A percentile compares a stretch with the other conserved stretches of the same genome.
These are phyloP conservation scores for Terebella lapidaria DNA, from an alignment of 2,888 invertebrate species.

Conservation along the genomic window DNA sequence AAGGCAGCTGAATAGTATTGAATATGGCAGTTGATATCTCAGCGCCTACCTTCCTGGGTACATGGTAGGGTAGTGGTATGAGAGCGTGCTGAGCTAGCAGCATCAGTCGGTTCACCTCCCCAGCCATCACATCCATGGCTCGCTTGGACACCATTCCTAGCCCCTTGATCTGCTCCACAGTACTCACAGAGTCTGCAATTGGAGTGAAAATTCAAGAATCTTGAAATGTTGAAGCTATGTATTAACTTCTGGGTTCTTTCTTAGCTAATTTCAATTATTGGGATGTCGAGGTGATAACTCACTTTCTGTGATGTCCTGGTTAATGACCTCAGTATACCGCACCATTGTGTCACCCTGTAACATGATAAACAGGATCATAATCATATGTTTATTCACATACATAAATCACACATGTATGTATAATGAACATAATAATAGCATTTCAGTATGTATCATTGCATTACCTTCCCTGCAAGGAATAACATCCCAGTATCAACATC, in stretches of 20 bases:
- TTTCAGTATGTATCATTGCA: too few species aligned
- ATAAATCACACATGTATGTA: background rate
- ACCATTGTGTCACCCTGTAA: conserved; percentile 75
- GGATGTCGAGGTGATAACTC: conserved; percentile 23
- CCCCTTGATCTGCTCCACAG: conserved; percentile 91
- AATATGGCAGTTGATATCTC: too few species aligned
- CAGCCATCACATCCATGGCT: conserved; percentile 91
- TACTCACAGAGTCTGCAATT: conserved; percentile 63
- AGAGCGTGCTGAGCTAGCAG: conserved; percentile 81
- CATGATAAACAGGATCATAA: background rate
- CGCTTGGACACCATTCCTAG: conserved; percentile 88
- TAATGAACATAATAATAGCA: too few species aligned
- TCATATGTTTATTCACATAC: background rate
- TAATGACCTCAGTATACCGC: conserved; percentile 81
- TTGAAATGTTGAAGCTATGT: background rate
- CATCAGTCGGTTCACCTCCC: conserved; percentile 86
- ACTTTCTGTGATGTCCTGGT: conserved; percentile 84
- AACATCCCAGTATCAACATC: conserved; percentile 93
- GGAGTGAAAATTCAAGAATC: too few species aligned
- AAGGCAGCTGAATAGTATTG: too few species aligned
- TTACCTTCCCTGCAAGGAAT: conserved; percentile 84
- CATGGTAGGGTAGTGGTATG: conserved; percentile 90
- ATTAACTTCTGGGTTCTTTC: too few species aligned
- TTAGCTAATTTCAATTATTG: too few species aligned
- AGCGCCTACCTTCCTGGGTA: conserved; percentile 81